Evolutionary conservation across 2,797 vertebrate genomes (phyloP).

Genomic region (Ciconia nigra): DNA sequence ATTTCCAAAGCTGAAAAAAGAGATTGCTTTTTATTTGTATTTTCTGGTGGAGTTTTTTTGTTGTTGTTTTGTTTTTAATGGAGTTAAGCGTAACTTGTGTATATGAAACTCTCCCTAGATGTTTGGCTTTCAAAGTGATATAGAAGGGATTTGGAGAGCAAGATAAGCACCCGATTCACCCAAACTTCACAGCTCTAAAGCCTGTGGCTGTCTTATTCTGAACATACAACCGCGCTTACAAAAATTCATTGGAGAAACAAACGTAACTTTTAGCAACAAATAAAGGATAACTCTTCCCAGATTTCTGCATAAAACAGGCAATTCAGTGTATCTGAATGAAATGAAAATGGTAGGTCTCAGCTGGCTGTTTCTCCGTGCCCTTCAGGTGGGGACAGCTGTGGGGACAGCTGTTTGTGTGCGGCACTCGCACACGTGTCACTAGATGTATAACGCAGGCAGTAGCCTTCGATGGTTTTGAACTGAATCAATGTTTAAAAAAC

Average conservation of each 20-base stretch:
- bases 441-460: background rate
- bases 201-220: background rate
- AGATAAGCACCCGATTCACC: background rate
- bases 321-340: background rate
- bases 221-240: background rate
- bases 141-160: background rate
- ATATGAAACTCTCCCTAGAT: background rate
- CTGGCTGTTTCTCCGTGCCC: background rate
- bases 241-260: background rate
- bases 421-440: too few species aligned
- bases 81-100: accelerated
- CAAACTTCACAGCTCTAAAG: background rate
- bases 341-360: background rate
- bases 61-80: background rate
- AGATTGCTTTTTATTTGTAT: background rate
- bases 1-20: background rate
- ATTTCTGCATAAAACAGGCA: background rate
- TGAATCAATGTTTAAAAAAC: background rate
- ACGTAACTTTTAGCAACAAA: background rate
- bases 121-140: background rate
- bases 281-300: background rate
- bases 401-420: background rate
- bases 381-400: background rate
- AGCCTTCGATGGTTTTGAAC: background rate
- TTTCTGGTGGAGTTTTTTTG: background rate